Conservation (phyloP, 2,797 vertebrate genomes). For the Falco columbarius region DNA sequence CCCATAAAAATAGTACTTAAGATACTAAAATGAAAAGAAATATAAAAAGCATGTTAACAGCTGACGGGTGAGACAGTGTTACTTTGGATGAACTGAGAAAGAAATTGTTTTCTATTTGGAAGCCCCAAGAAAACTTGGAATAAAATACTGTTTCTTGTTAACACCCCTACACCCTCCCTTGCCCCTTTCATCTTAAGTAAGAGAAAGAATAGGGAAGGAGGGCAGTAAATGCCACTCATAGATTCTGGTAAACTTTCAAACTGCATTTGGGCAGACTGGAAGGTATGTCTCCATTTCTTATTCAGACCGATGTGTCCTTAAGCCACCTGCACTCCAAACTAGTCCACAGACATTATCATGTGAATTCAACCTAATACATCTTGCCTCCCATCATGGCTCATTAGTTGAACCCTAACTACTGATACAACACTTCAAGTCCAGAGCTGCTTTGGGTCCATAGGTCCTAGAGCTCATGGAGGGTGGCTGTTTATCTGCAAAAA, state of each 20-base stretch:
- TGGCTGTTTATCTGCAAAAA: neutral
- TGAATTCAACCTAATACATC: neutral
- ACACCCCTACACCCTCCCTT: rapidly evolving
- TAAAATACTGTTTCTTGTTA: neutral
- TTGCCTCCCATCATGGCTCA: neutral
- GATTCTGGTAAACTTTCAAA: neutral
- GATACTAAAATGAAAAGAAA: neutral
- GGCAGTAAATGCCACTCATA: neutral
- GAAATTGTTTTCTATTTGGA: neutral
- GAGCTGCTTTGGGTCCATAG: neutral
- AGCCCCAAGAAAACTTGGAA: neutral
- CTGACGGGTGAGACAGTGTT: neutral
- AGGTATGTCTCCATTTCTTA: neutral
- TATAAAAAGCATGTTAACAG: neutral
- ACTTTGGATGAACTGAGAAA: neutral
- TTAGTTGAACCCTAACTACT: neutral
- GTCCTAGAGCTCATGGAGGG: rapidly evolving
- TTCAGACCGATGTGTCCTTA: neutral
- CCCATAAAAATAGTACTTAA: neutral
- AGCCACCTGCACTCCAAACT: neutral
- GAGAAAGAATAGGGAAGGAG: neutral
- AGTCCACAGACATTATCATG: neutral
- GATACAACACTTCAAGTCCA: neutral
- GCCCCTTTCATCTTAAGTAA: neutral
- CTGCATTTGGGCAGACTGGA: neutral